phyloP scores from a whole-genome alignment of 2,797 vertebrate species.

The Hoplostethus mediterraneus region DNA sequence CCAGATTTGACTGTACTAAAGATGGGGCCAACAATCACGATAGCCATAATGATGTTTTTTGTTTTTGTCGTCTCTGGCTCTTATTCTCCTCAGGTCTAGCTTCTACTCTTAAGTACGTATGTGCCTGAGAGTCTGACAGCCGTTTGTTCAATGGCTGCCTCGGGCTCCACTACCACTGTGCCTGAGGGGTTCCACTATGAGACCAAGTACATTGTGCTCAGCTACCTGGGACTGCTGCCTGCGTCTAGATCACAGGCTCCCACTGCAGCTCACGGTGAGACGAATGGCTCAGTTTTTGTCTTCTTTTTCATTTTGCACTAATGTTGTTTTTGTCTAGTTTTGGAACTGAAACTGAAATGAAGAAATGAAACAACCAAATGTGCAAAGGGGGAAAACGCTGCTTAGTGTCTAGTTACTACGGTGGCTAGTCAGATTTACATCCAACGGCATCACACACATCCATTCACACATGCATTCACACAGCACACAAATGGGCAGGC shows the following conservation, averaged over 20 bases:
- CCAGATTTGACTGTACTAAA: too few relatives aligned
- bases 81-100: conserved; percentile 63
- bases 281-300: neutral
- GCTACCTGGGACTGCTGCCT: conserved; percentile 90
- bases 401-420: neutral
- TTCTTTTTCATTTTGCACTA: neutral
- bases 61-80: neutral
- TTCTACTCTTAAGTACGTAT: conserved; percentile 65
- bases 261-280: conserved; percentile 84
- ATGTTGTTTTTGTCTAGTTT: neutral
- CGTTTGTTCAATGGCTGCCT: conserved; percentile 80
- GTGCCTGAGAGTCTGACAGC: conserved; percentile 74
- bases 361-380: neutral
- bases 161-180: conserved; percentile 83
- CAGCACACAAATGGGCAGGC: conserved; percentile 31
- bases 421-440: neutral
- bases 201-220: conserved; percentile 94
- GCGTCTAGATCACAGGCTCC: conserved; percentile 71
- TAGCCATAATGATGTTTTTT: neutral
- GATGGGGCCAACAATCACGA: too few relatives aligned
- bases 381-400: neutral
- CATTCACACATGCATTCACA: conserved; percentile 18
- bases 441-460: neutral
- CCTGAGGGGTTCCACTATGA: conserved; percentile 95
- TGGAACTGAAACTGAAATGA: neutral